Conservation (phyloP, 2,797 vertebrate genomes). For the Sebastiscus albofasciatus region DNA sequence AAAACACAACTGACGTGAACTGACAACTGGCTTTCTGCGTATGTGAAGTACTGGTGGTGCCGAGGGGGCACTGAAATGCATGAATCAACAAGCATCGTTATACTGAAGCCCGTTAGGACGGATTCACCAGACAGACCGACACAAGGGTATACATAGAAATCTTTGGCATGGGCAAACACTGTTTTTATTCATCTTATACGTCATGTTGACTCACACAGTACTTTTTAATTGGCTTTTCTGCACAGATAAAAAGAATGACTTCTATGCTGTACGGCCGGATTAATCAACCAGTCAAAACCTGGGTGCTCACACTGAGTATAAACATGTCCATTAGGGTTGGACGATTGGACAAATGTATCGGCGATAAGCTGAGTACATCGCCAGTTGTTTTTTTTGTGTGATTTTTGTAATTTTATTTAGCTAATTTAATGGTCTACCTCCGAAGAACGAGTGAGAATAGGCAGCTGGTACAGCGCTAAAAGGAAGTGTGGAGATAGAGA, state of each 20-base stretch:
- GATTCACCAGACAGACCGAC: background rate
- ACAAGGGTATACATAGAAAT: background rate
- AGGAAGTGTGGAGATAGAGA: background rate
- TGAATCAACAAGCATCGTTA: background rate
- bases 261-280: background rate
- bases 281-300: background rate
- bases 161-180: background rate
- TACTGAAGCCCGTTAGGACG: background rate
- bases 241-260: background rate
- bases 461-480: background rate
- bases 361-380: background rate
- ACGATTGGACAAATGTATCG: background rate
- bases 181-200: background rate
- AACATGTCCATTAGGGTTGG: background rate
- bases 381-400: fast-evolving
- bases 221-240: background rate
- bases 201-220: background rate
- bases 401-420: background rate
- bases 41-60: background rate
- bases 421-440: background rate
- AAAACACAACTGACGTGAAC: background rate
- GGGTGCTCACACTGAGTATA: background rate
- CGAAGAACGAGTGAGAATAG: background rate
- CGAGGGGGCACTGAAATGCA: background rate
- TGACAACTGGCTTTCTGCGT: background rate